Evolutionary conservation across 2,797 vertebrate species (phyloP).

Genomic region (Oreonectes daqikongensis): DNA sequence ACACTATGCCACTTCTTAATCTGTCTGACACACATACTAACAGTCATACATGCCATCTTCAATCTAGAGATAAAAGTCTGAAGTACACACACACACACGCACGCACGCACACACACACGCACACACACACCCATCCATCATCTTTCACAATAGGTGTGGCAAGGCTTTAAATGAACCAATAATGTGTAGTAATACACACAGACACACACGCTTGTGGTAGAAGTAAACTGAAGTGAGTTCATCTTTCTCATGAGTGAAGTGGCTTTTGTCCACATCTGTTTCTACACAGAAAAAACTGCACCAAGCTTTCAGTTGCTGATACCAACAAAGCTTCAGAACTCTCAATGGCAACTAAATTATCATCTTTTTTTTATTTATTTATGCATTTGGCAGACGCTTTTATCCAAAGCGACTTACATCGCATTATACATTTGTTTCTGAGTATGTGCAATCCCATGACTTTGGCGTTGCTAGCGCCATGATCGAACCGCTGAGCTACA

Average conservation of each 20-base stretch:
- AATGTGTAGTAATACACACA: neutral
- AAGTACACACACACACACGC: neutral
- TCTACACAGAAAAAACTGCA: neutral
- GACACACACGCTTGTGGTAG: neutral
- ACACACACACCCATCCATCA: neutral
- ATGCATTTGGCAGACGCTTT: too few relatives aligned
- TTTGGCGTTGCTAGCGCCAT: too few relatives aligned
- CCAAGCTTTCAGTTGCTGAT: neutral
- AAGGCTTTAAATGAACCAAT: conserved; percentile 2
- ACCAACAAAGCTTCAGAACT: neutral
- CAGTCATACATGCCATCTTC: neutral
- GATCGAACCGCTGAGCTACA: too few relatives aligned
- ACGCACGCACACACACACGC: too few relatives aligned
- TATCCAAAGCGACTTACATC: too few relatives aligned
- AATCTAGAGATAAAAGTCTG: neutral
- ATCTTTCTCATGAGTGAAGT: conserved; percentile 17
- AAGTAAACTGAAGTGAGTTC: conserved; percentile 3
- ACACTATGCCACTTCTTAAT: neutral
- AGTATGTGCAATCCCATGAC: too few relatives aligned
- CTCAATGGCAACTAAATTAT: too few relatives aligned
- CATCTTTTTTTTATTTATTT: too few relatives aligned
- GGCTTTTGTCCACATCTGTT: conserved; percentile 24
- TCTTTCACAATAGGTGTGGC: conserved; percentile 24
- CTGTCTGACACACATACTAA: neutral
- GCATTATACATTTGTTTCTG: too few relatives aligned